Conservation (phyloP, 2,113 vertebrate genomes). For the Dasyurus viverrinus region DNA sequence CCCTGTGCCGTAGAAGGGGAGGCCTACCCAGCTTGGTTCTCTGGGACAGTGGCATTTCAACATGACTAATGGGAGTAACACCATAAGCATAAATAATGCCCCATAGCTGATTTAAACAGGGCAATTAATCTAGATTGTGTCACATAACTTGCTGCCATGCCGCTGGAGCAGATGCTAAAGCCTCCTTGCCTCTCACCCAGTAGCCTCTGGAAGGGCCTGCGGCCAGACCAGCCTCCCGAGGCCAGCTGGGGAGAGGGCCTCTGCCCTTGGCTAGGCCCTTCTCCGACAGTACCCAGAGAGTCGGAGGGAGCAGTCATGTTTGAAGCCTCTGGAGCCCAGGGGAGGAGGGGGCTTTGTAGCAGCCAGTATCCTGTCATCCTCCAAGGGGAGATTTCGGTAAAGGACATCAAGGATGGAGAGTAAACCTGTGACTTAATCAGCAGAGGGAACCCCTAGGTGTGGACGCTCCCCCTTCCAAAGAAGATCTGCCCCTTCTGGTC, state of each 20-base stretch:
- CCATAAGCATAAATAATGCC: slow-evolving; percentile 47
- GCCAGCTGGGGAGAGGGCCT: background rate
- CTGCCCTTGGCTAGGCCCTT: background rate
- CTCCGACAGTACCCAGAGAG: background rate
- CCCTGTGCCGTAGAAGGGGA: background rate
- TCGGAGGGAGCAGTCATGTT: background rate
- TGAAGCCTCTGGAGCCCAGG: background rate
- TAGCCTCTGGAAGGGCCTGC: background rate
- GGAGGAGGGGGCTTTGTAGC: background rate
- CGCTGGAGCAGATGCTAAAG: background rate
- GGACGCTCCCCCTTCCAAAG: background rate
- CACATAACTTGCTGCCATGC: background rate
- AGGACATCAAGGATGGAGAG: background rate
- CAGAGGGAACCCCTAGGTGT: background rate
- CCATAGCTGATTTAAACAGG: slow-evolving; percentile 43
- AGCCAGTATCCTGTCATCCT: background rate
- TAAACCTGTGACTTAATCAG: background rate
- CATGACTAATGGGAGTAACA: slow-evolving; percentile 50
- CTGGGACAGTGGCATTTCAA: slow-evolving; percentile 54
- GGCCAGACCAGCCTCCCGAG: background rate
- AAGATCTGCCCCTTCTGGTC: background rate
- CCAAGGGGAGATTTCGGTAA: background rate
- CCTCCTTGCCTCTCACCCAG: background rate
- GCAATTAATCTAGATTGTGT: slow-evolving; percentile 1
- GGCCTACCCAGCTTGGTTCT: slow-evolving; percentile 42